A percentile compares a stretch with the other conserved stretches of the same genome.
Conservation (phyloP, 2,888 invertebrate species). For the Amiota minor region DNA sequence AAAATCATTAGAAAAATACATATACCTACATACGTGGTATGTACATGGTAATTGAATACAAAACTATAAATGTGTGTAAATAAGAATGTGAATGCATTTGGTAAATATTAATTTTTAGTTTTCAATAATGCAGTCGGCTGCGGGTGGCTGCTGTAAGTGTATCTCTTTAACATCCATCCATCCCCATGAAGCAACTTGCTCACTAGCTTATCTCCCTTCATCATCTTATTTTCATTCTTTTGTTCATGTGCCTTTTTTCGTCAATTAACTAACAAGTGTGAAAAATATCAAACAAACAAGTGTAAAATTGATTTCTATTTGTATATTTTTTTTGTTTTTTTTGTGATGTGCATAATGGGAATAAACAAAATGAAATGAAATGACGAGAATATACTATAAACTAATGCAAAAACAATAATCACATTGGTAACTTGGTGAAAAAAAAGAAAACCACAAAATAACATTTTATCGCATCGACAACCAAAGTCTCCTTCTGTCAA, state of each 20-base stretch:
- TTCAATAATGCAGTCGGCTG: neutral
- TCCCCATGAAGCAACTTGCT: neutral
- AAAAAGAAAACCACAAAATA: too few relatives aligned
- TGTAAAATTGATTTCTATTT: neutral
- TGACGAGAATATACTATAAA: neutral
- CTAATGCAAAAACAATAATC: too few relatives aligned
- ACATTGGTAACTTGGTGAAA: too few relatives aligned
- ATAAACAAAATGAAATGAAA: conserved; percentile 8
- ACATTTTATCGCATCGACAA: too few relatives aligned
- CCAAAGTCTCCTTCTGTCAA: too few relatives aligned
- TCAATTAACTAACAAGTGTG: conserved; percentile 2
- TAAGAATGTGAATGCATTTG: too few relatives aligned
- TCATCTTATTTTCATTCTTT: too few relatives aligned
- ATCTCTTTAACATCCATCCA: neutral
- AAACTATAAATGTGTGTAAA: too few relatives aligned
- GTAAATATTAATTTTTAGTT: too few relatives aligned
- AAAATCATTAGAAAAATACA: too few relatives aligned
- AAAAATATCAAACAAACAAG: neutral
- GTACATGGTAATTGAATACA: too few relatives aligned
- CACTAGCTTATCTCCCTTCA: neutral
- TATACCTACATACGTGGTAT: too few relatives aligned
- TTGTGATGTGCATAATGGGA: conserved; percentile 11
- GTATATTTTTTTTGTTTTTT: neutral
- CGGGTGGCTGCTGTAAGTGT: neutral
- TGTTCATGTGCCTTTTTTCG: neutral